These are phyloP conservation scores for Ditylenchus weischeri DNA, from an alignment of 2,888 invertebrate genomes.

Conservation along the genomic window DNA sequence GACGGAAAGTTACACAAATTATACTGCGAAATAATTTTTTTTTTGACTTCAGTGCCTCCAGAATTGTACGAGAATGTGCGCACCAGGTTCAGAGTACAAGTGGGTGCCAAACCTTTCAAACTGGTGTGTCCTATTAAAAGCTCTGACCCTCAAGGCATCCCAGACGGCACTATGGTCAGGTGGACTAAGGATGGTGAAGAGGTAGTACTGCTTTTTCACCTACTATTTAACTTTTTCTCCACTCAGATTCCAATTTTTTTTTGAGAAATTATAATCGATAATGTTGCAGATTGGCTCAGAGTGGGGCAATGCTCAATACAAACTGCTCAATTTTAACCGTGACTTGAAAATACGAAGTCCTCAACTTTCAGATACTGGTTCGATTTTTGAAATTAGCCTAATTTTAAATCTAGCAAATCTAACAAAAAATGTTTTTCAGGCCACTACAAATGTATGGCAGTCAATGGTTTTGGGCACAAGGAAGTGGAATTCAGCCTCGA, in stretches of 20 bases:
- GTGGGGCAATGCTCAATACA: constrained; percentile 35
- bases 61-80: constrained; percentile 42
- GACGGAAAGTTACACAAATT: no score
- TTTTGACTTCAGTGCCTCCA: constrained; percentile 47
- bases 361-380: constrained; percentile 41
- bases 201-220: constrained; percentile 26
- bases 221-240: background rate
- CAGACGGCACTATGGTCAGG: constrained; percentile 47
- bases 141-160: constrained; percentile 20
- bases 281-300: constrained; percentile 21
- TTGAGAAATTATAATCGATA: background rate
- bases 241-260: no score
- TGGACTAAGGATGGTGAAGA: constrained; percentile 55
- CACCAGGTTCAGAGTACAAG: constrained; percentile 44
- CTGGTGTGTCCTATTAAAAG: constrained; percentile 48
- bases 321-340: constrained; percentile 42
- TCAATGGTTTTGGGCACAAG: constrained; percentile 55
- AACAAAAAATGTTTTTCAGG: constrained; percentile 26
- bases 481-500: constrained; percentile 49
- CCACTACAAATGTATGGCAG: constrained; percentile 49
- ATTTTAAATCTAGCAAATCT: no score
- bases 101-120: constrained; percentile 50
- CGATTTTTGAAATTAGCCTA: no score
- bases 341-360: constrained; percentile 51
- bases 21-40: background rate